These are phyloP conservation scores for Gnathochromis pfefferi DNA, from an alignment of 2,113 vertebrate species.

Conservation along the genomic window DNA sequence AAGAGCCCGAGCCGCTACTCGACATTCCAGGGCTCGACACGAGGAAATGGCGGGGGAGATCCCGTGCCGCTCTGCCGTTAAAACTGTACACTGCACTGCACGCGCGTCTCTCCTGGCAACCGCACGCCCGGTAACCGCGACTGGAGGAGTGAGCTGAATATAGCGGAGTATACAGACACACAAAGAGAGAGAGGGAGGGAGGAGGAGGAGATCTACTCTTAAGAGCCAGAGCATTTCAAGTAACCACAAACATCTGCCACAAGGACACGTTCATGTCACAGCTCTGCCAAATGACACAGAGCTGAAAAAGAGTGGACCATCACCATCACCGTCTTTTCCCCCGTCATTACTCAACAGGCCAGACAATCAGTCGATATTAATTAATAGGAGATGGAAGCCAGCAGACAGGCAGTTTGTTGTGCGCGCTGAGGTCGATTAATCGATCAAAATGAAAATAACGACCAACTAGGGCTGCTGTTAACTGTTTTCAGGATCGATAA, in stretches of 20 bases:
- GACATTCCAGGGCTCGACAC: conserved; percentile 81
- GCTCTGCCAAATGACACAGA: background rate
- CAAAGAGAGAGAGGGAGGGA: background rate
- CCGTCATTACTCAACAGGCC: background rate
- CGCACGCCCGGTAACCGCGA: conserved; percentile 64
- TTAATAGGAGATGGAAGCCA: background rate
- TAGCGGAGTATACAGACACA: background rate
- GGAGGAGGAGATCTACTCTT: background rate
- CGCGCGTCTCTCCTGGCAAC: conserved; percentile 86
- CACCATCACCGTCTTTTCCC: background rate
- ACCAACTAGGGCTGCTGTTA: background rate
- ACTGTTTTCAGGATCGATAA: background rate
- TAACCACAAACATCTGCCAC: conserved; percentile 16
- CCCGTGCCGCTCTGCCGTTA: conserved; percentile 34
- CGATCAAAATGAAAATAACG: background rate
- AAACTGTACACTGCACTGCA: background rate
- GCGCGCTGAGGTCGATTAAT: background rate
- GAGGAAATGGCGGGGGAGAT: conserved; percentile 57
- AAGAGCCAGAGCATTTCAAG: background rate
- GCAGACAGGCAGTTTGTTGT: background rate
- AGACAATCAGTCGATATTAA: background rate
- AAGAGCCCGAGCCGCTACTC: conserved; percentile 69
- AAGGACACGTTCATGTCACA: conserved; percentile 6
- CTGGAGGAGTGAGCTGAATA: conserved; percentile 6
- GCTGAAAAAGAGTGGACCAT: background rate